Base-by-base conservation (phyloP, 2,113 vertebrate genomes). In the Poeciliopsis retropinna region DNA sequence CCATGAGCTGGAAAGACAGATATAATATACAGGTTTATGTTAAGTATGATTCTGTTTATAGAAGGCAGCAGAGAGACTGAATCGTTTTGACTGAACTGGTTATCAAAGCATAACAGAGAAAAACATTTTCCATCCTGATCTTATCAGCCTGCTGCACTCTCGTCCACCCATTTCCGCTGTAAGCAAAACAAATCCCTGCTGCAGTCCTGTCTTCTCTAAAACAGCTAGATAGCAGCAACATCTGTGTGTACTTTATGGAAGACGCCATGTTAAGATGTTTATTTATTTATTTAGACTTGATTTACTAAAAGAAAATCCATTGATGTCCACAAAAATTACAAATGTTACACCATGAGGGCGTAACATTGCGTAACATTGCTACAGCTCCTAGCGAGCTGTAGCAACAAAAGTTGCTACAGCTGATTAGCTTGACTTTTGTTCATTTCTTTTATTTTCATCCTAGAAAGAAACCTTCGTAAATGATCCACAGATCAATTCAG, bases 101-200 rank as follows among this genome's bases (percentile, higher is more conserved):
- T 85, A 71, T 85, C 78, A 25, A 70, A 47, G 14, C 54, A 75
- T 37, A 13, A 61, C 37, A 34, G 44, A 41, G 72, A 79, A 89
- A 90, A 89, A 88, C 72, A 87, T 92, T 92, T 92, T 85, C 89
- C 84, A 88, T 91, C 51, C 78, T 75, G 92, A 93, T 94, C 79
- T 83, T 90, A 92, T 94, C 91, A 69, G 80, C 15, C 29, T 22
- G 47, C 66, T 3, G 32, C 70, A 79, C 64, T 77, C 41, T 60
- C 67, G 31, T 80, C 85, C 92, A 83, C 88, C 88, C 84, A 83
- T 87, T 92, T 94, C 91, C 89, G 85, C 57, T 69, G 66, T 14
- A 73, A 89, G 81, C 82, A 85, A 80, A 89, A 84, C 81, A 88
- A 84, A 85, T 79, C 78, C 70, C 29, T 12, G 39, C 78, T 85